These are phyloP conservation scores for Geophilus truncorum DNA, from an alignment of 2,888 invertebrate species.

Conservation along the genomic window DNA sequence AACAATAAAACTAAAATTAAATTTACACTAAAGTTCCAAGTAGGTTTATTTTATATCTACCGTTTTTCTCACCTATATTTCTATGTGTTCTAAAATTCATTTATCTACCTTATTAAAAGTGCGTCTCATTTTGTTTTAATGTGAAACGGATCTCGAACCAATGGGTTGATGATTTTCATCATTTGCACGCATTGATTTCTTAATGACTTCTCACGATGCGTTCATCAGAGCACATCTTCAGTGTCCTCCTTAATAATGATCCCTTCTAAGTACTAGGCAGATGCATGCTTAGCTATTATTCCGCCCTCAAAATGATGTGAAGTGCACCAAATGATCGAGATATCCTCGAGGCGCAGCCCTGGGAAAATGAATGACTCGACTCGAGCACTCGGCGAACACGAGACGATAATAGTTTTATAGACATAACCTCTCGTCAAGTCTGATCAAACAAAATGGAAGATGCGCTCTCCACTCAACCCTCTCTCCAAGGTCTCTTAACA, in stretches of 20 bases:
- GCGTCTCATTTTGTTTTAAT: background rate
- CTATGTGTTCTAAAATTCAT: background rate
- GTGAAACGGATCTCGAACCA: background rate
- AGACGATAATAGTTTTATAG: background rate
- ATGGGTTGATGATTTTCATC: background rate
- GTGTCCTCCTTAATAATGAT: background rate
- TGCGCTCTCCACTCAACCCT: background rate
- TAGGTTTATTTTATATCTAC: too few species aligned
- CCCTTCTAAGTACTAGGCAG: background rate
- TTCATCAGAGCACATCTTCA: background rate
- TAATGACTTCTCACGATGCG: background rate
- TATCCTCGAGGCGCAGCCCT: background rate
- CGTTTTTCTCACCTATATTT: too few species aligned
- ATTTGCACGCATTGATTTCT: background rate
- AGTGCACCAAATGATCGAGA: background rate
- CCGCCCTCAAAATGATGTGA: background rate
- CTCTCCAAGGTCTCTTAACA: background rate
- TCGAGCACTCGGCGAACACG: background rate
- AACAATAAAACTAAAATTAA: too few species aligned
- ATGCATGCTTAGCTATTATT: background rate
- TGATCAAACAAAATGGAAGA: background rate
- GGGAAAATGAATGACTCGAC: background rate
- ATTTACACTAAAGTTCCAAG: too few species aligned
- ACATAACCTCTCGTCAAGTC: background rate
- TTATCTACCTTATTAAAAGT: background rate